These are phyloP conservation scores for Myopa testacea DNA, from an alignment of 2,888 invertebrate species.

Conservation along the genomic window DNA sequence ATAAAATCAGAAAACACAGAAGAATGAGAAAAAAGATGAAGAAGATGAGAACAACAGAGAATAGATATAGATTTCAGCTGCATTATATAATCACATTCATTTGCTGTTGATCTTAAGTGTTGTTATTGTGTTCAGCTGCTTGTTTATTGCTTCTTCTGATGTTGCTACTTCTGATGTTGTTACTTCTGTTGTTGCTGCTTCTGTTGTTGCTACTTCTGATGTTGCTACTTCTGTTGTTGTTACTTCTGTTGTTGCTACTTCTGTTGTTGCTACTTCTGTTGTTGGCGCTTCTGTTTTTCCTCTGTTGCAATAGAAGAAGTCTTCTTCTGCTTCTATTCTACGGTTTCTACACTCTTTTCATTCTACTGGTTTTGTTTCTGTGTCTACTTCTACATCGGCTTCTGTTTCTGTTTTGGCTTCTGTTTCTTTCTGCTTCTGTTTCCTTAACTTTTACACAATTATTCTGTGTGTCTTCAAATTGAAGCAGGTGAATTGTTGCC, in stretches of 20 bases:
- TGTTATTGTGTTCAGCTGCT: background rate
- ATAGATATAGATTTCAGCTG: slow-evolving; percentile 55
- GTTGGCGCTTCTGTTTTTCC: too few relatives aligned
- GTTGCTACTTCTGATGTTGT: background rate
- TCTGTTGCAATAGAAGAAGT: too few relatives aligned
- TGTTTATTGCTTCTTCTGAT: background rate
- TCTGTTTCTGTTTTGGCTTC: too few relatives aligned
- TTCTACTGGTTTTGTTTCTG: too few relatives aligned
- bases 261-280: background rate
- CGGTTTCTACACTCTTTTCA: too few relatives aligned
- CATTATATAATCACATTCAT: slow-evolving; percentile 51
- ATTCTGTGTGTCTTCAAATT: too few relatives aligned
- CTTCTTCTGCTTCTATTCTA: too few relatives aligned
- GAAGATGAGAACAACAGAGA: background rate
- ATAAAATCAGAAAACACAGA: background rate
- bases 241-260: background rate
- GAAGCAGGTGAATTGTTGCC: too few relatives aligned
- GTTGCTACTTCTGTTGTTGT: background rate
- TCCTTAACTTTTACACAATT: too few relatives aligned
- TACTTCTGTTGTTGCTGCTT: background rate
- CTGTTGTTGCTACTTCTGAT: background rate
- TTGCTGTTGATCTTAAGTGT: background rate
- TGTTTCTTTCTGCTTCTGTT: too few relatives aligned
- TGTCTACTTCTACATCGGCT: too few relatives aligned
- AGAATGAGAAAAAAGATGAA: background rate